Conservation (phyloP, 1,140 invertebrate genomes). For the Drosophila nannoptera region DNA sequence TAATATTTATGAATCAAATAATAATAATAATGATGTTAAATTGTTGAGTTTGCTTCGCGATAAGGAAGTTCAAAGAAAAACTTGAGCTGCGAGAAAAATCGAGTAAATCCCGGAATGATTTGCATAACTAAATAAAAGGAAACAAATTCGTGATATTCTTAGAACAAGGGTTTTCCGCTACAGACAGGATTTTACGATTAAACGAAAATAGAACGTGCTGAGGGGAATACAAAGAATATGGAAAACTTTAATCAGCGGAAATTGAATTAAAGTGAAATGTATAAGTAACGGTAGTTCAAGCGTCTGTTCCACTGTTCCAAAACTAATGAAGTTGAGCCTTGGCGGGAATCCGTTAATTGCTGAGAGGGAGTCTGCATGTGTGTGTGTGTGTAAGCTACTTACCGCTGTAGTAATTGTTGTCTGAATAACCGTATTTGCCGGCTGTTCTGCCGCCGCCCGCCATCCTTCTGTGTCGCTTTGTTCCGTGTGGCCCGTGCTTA, state of each 20-base stretch:
- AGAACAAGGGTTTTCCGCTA: no score
- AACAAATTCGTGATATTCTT: no score
- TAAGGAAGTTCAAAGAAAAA: no score
- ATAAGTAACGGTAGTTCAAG: no score
- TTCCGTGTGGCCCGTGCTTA: conserved; percentile 34
- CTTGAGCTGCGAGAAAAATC: no score
- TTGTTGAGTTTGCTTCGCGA: no score
- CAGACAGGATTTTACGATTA: background rate
- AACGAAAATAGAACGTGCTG: background rate
- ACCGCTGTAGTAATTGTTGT: conserved; percentile 77
- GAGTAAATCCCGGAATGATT: no score
- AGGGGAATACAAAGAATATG: background rate
- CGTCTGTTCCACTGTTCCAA: conserved; percentile 7
- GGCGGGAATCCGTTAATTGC: conserved; percentile 8
- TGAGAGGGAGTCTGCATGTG: background rate
- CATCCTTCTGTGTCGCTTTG: conserved; percentile 68
- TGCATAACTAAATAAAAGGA: no score
- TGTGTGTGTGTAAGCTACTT: conserved; percentile 41
- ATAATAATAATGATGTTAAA: no score
- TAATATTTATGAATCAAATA: conserved; percentile 3
- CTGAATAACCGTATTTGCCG: conserved; percentile 77
- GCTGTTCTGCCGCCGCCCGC: conserved; percentile 74
- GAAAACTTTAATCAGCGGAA: background rate
- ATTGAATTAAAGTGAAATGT: background rate
- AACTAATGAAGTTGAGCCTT: conserved; percentile 30